A percentile compares a stretch with the other conserved stretches of the same genome.
Evolutionary conservation across 2,113 vertebrate species (phyloP).

Genomic region (Elachura formosa): DNA sequence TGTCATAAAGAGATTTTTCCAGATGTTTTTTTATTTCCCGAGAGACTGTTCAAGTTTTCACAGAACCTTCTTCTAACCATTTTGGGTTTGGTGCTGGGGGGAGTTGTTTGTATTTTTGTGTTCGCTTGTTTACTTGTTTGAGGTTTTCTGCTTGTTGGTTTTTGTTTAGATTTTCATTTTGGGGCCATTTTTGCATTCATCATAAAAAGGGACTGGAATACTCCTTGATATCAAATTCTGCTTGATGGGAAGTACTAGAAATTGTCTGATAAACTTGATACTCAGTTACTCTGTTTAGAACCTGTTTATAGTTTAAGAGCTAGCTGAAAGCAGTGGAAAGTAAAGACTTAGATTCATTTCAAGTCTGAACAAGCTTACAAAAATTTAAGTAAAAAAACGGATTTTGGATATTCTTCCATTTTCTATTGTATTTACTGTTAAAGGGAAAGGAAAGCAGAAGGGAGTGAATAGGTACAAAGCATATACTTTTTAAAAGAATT

Average conservation of each 20-base stretch:
- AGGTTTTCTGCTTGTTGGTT: background rate
- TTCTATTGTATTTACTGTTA: background rate
- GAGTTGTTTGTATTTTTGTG: background rate
- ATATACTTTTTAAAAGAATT: background rate
- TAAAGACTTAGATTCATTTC: background rate
- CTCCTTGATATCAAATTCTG: background rate
- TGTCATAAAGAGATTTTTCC: background rate
- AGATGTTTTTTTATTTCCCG: background rate
- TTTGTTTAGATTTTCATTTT: background rate
- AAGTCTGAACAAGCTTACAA: background rate
- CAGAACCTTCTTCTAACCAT: background rate
- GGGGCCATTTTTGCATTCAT: fast-evolving
- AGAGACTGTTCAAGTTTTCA: background rate
- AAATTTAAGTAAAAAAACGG: background rate
- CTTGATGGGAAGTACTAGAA: background rate
- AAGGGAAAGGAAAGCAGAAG: background rate
- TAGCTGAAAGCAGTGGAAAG: background rate
- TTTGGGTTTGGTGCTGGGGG: fast-evolving
- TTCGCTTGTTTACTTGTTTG: background rate
- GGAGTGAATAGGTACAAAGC: background rate
- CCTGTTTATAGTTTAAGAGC: background rate
- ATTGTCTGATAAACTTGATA: background rate
- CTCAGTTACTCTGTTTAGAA: background rate
- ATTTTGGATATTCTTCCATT: background rate
- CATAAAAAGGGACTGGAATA: background rate